Evolutionary conservation across 2,888 invertebrate species (phyloP).

Genomic region (Masnerella sp.): DNA sequence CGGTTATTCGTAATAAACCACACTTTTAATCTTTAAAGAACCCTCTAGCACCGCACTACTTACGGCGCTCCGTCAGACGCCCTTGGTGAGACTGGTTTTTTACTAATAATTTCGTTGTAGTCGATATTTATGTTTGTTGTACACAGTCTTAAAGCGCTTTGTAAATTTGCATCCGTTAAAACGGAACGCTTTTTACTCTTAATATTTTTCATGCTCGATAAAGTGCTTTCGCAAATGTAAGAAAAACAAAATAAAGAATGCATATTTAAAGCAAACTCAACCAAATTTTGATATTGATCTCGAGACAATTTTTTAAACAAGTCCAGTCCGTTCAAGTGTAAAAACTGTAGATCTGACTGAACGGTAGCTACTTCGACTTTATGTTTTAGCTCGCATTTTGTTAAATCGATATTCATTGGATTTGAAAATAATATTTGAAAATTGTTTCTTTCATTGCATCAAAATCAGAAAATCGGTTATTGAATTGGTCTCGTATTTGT

Average conservation of each 20-base stretch:
- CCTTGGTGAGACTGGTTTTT: too few relatives aligned
- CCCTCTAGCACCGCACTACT: too few relatives aligned
- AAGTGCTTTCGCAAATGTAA: conserved; percentile 23
- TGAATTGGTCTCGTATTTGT: too few relatives aligned
- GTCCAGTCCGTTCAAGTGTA: neutral
- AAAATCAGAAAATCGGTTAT: conserved; percentile 9
- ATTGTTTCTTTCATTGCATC: conserved; percentile 1
- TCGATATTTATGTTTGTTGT: neutral
- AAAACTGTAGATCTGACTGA: neutral
- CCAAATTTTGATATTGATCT: conserved; percentile 1
- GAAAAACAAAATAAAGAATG: conserved; percentile 18
- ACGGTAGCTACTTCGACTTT: conserved; percentile 7
- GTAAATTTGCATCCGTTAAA: neutral
- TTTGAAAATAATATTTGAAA: conserved; percentile 6
- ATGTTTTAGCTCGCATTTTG: neutral
- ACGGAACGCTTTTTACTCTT: neutral
- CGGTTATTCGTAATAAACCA: too few relatives aligned
- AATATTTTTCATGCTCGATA: conserved; percentile 18
- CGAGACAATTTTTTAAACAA: conserved; percentile 1
- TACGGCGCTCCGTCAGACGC: too few relatives aligned
- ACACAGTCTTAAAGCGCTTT: neutral
- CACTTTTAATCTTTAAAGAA: too few relatives aligned
- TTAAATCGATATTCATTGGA: neutral
- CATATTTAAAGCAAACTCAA: conserved; percentile 13
- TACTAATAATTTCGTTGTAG: too few relatives aligned